phyloP scores from a whole-genome alignment of 2,797 vertebrate genomes.

The Echiichthys vipera region DNA sequence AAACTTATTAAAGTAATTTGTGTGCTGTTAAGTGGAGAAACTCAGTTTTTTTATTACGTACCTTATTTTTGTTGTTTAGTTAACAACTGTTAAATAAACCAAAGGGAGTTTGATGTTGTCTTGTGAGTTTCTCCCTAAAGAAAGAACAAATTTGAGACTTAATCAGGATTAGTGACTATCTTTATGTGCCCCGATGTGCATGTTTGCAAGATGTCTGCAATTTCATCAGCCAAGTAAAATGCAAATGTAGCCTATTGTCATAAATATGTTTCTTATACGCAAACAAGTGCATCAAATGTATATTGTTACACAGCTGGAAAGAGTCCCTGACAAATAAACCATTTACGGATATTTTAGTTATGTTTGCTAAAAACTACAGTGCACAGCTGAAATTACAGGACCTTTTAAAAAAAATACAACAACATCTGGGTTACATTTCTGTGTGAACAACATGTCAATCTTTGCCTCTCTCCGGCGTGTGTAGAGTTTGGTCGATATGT shows the following conservation, averaged over 20 bases:
- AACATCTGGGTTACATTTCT: constrained; percentile 35
- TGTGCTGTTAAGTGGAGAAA: no score
- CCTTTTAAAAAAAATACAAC: background rate
- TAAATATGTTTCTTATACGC: background rate
- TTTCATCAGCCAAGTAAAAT: background rate
- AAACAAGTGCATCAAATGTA: background rate
- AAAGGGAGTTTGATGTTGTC: background rate
- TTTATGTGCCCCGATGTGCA: background rate
- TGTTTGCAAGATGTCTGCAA: background rate
- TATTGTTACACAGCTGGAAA: background rate
- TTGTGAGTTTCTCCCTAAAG: background rate
- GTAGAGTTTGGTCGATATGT: constrained; percentile 49
- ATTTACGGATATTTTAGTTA: background rate
- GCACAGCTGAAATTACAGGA: no score
- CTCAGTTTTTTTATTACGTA: no score
- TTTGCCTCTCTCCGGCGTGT: constrained; percentile 13
- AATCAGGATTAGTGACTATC: background rate
- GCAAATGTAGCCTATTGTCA: background rate
- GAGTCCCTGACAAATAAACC: background rate
- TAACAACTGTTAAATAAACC: background rate
- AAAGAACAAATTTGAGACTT: background rate
- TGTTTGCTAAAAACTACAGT: background rate
- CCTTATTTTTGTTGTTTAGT: background rate
- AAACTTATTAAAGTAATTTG: background rate
- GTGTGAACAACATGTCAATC: constrained; percentile 45